Conservation (phyloP, 2,888 invertebrate species). For the Meliscaeva auricollis region DNA sequence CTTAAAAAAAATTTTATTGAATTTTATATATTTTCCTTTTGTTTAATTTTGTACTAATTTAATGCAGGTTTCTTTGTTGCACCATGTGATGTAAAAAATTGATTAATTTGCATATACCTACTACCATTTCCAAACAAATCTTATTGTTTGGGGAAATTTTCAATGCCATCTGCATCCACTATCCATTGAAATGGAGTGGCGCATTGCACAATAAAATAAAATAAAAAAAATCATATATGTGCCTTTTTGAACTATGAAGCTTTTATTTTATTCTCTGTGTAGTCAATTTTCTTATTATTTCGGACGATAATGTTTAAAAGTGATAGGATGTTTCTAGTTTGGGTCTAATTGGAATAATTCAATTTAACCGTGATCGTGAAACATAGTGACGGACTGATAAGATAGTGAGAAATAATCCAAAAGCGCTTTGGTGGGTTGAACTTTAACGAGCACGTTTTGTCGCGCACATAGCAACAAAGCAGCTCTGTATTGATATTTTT, state of each 20-base stretch:
- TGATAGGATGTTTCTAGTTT: not conserved
- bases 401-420: not conserved
- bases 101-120: slow-evolving; percentile 15
- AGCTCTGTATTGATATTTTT: not conserved
- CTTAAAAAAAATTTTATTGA: not conserved
- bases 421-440: slow-evolving; percentile 4
- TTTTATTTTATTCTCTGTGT: not conserved
- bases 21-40: not conserved
- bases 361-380: slow-evolving; percentile 15
- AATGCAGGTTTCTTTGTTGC: slow-evolving; percentile 4
- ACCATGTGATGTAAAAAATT: not conserved
- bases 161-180: slow-evolving; percentile 16
- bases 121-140: not conserved
- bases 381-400: not conserved
- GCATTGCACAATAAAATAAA: slow-evolving; percentile 13
- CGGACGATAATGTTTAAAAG: not conserved
- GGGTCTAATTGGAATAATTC: not conserved
- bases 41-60: not conserved
- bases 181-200: not conserved
- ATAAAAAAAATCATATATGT: not conserved
- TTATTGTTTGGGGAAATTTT: slow-evolving; percentile 15
- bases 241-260: not conserved
- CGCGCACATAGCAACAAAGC: slow-evolving; percentile 56
- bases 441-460: not conserved
- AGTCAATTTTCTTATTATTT: not conserved